These are phyloP conservation scores for Heliconius nattereri DNA, from an alignment of 1,140 invertebrate species.

Conservation along the genomic window DNA sequence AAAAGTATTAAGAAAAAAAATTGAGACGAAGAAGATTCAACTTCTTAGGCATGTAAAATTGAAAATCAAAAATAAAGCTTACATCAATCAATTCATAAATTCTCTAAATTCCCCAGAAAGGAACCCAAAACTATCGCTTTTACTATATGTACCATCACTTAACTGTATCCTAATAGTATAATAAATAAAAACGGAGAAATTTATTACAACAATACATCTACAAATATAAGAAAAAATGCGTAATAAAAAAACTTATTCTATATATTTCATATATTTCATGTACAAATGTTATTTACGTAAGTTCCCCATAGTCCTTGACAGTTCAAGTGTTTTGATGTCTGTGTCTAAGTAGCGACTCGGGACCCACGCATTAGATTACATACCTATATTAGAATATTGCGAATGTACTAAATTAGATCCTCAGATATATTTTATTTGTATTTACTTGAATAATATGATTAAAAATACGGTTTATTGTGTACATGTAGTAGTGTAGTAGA, in stretches of 20 bases:
- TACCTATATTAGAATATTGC: neutral
- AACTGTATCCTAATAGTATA: neutral
- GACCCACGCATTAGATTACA: neutral
- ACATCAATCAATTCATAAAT: too few relatives aligned
- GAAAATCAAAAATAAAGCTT: too few relatives aligned
- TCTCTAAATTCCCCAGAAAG: too few relatives aligned
- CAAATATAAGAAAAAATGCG: neutral
- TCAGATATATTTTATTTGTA: neutral
- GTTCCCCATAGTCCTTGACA: constrained; percentile 12
- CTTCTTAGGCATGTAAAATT: too few relatives aligned
- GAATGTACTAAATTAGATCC: neutral
- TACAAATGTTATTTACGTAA: constrained; percentile 11
- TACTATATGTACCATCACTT: too few relatives aligned
- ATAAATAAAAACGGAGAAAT: neutral
- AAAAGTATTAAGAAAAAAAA: too few relatives aligned
- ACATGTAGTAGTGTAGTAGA: too few relatives aligned
- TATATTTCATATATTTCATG: neutral
- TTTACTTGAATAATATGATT: neutral
- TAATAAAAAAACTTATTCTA: neutral
- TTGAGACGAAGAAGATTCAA: too few relatives aligned
- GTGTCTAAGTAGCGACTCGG: constrained; percentile 4
- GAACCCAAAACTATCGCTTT: too few relatives aligned
- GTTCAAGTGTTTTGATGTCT: constrained; percentile 6
- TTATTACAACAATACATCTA: neutral
- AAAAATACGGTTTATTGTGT: too few relatives aligned